phyloP scores from a whole-genome alignment of 2,113 vertebrate genomes.

The Chauna torquata region DNA sequence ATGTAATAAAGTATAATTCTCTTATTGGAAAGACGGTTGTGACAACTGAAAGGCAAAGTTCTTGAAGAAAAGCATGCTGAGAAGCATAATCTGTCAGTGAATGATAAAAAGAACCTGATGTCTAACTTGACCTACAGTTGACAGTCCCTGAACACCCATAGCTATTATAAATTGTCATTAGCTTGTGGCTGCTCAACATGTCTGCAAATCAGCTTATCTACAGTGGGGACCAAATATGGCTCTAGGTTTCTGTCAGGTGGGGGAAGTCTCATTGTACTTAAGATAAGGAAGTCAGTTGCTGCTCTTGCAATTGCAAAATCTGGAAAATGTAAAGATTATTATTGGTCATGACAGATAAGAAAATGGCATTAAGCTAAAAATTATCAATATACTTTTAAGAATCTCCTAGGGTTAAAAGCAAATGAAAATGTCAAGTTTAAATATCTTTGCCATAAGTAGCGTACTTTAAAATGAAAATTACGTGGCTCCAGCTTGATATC shows the following conservation, averaged over 20 bases:
- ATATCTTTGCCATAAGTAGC: background rate
- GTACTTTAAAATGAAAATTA: background rate
- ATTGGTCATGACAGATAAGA: accelerated
- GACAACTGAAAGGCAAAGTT: background rate
- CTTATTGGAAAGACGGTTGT: background rate
- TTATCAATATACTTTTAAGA: accelerated
- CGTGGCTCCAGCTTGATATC: background rate
- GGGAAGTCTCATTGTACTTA: background rate
- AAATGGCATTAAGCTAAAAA: background rate
- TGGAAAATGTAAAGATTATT: background rate
- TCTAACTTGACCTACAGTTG: background rate
- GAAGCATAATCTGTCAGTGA: background rate
- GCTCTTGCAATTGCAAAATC: background rate
- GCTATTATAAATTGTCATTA: background rate
- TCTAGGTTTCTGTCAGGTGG: background rate
- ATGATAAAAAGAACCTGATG: background rate
- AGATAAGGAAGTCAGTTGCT: background rate
- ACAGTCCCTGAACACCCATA: background rate
- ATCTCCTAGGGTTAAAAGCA: background rate
- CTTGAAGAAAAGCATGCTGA: background rate
- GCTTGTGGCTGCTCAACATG: background rate
- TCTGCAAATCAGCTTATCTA: background rate
- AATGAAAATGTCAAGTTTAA: background rate
- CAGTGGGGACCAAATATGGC: background rate
- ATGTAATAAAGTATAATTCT: background rate